Evolutionary conservation across 2,888 invertebrate genomes (phyloP), one percentile per base, ranked within the genome.

Genomic region (Drosophila crucigera): DNA sequence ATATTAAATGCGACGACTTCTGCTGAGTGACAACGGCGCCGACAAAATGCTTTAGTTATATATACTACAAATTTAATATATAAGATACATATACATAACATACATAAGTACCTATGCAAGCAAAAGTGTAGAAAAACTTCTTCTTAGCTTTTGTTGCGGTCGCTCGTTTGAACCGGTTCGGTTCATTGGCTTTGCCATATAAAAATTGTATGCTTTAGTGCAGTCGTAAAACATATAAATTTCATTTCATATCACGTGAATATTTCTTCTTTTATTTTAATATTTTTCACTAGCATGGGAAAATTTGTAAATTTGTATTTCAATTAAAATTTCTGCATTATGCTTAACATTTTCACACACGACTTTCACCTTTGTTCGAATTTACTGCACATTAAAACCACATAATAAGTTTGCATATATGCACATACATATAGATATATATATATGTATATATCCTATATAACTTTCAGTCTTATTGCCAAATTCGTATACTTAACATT

Each of bases 1-100:
- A 59, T 71, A 60, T 68, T 49, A 61, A 74, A 83, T 71, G 68
- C 72, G 68, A 75, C 74, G 78, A 83, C 84, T 85, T 76, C 50
- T 79, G 68, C 70, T 77, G 87, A 89, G 58, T 84, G 89, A 84
- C 84, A 89, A 77, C 84, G 84, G 84, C 83, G 88, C 84, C 83
- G 80, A 82, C 78, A 76, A 63, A 79, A 49, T 56, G 69, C 56
- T 50, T 63, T 39, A 69, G 59, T 25, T 68, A 61, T 39, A 69
- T 28, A 49, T 47, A 58, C n/a, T 56, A 30, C 25, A 55, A 52
- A 14, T 41, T 22, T 28, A 54, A 47, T 5, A 31, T 14, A 68
- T 33, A 65, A 35, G 14, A 47, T 28, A 65, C 0, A 39, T 22
- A 33, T 22, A 59, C 10, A 53, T 37, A 43, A 41, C 35, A 39